phyloP scores from a whole-genome alignment of 2,888 invertebrate species.

The Epirrhoe alternata region DNA sequence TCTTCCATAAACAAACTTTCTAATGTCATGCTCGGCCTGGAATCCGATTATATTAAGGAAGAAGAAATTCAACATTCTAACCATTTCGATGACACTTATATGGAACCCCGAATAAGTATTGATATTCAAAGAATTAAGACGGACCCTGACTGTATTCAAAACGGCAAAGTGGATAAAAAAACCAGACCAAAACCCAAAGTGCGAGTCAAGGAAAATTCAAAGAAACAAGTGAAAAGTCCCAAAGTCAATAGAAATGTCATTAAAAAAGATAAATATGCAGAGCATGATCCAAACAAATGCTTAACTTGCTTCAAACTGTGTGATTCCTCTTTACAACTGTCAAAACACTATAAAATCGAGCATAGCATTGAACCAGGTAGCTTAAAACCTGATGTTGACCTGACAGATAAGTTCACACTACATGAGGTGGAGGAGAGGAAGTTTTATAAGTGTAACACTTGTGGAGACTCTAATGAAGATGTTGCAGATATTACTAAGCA shows the following conservation, averaged over 20 bases:
- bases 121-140: conserved; percentile 9
- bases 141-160: background rate
- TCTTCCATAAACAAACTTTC: background rate
- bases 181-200: conserved; percentile 6
- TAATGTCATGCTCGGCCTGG: background rate
- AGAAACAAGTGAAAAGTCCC: conserved; percentile 14
- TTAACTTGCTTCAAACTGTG: conserved; percentile 56
- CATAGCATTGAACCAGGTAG: conserved; percentile 19
- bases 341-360: conserved; percentile 57
- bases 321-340: conserved; percentile 49
- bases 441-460: conserved; percentile 60
- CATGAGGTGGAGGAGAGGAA: conserved; percentile 35
- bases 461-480: conserved; percentile 54
- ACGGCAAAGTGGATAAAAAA: background rate
- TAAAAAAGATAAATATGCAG: conserved; percentile 29
- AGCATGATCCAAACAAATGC: conserved; percentile 49
- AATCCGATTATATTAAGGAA: background rate
- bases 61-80: conserved; percentile 16
- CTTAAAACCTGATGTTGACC: conserved; percentile 15
- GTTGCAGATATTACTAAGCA: conserved; percentile 59
- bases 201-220: conserved; percentile 7
- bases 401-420: conserved; percentile 40
- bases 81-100: conserved; percentile 13
- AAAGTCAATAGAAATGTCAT: conserved; percentile 23
- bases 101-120: conserved; percentile 5